These are phyloP conservation scores for Rhinolophus sinicus DNA, from an alignment of 2,113 vertebrate genomes.

Conservation along the genomic window DNA sequence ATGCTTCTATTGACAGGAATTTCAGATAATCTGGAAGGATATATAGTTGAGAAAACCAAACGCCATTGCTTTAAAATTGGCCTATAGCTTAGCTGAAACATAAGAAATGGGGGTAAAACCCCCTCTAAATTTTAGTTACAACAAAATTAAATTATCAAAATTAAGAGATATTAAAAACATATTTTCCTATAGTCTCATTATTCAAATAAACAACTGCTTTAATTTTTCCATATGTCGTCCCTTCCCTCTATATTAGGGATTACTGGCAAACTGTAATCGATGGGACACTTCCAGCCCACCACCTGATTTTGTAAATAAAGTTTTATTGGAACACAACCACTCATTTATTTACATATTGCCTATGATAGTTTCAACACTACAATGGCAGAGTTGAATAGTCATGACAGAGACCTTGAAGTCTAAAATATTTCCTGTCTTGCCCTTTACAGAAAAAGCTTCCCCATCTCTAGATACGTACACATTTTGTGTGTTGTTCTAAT, in stretches of 20 bases:
- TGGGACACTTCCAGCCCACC: background rate
- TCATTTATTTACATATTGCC: background rate
- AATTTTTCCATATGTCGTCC: background rate
- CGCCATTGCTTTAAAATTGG: background rate
- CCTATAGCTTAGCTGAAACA: background rate
- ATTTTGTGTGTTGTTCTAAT: background rate
- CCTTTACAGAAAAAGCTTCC: background rate
- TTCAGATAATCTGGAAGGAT: background rate
- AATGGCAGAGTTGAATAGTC: background rate
- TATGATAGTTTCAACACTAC: background rate
- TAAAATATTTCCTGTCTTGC: too few relatives aligned
- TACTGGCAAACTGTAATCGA: background rate
- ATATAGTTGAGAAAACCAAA: background rate
- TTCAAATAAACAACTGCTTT: background rate
- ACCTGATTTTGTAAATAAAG: background rate
- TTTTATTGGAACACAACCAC: constrained; percentile 9
- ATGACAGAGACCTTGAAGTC: background rate
- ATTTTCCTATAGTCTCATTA: background rate
- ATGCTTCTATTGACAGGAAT: background rate
- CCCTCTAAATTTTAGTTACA: background rate
- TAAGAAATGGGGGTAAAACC: background rate
- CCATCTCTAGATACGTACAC: background rate
- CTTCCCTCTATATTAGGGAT: background rate
- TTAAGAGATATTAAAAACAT: background rate
- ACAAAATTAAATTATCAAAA: constrained; percentile 1